Evolutionary conservation across 2,797 vertebrate genomes (phyloP).

Genomic region (Anisognathus igniventris): DNA sequence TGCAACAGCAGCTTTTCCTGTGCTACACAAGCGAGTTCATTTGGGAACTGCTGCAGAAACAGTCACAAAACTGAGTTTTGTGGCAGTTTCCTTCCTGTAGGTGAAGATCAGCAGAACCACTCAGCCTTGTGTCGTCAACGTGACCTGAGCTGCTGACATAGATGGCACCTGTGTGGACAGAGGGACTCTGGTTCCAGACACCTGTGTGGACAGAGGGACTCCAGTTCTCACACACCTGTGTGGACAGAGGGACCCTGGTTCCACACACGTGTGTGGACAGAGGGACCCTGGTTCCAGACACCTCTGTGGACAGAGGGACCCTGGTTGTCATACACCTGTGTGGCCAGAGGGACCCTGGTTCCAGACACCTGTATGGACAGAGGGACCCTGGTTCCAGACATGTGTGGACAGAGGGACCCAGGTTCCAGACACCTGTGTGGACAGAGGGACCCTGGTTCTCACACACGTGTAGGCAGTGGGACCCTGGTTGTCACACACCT

Average conservation of each 20-base stretch:
- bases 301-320: neutral
- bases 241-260: neutral
- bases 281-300: neutral
- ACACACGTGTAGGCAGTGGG: too few relatives aligned
- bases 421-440: too few relatives aligned
- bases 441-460: too few relatives aligned
- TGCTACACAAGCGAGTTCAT: neutral
- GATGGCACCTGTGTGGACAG: neutral
- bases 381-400: too few relatives aligned
- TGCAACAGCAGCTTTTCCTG: neutral
- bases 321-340: neutral
- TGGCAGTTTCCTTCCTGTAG: neutral
- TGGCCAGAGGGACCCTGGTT: neutral
- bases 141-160: neutral
- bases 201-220: neutral
- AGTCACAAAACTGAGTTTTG: neutral
- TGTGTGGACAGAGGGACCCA: too few relatives aligned
- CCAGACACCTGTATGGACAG: neutral
- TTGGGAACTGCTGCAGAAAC: neutral
- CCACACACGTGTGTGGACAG: neutral
- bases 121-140: neutral
- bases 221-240: neutral
- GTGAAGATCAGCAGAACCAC: neutral
- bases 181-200: neutral
- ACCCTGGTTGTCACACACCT: too few relatives aligned